A percentile compares a stretch with the other conserved stretches of the same genome.
Conservation (phyloP, 1,140 invertebrate species). For the Matsumurasca onukii region DNA sequence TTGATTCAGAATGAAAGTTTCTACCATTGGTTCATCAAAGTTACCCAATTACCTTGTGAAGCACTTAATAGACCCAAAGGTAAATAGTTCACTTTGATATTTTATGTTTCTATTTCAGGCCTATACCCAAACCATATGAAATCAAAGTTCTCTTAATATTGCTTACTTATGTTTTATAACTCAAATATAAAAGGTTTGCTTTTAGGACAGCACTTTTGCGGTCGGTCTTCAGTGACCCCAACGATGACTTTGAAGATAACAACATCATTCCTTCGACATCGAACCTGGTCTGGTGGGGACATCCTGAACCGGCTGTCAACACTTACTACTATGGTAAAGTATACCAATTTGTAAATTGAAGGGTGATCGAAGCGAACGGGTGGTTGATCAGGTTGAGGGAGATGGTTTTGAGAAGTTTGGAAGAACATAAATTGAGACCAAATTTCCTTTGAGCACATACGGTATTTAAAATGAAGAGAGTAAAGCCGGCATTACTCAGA, state of each 20-base stretch:
- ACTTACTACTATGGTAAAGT: constrained; percentile 43
- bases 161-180: not conserved
- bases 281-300: constrained; percentile 41
- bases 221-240: constrained; percentile 17
- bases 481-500: too few species aligned
- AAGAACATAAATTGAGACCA: too few species aligned
- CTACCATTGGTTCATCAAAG: constrained; percentile 47
- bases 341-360: too few species aligned
- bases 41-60: constrained; percentile 46
- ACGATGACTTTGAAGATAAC: not conserved
- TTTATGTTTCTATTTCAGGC: not conserved
- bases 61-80: constrained; percentile 43
- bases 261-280: constrained; percentile 20
- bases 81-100: constrained; percentile 32
- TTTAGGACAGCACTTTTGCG: constrained; percentile 1
- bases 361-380: too few species aligned
- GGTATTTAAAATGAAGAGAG: too few species aligned
- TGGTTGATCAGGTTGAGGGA: too few species aligned
- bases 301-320: constrained; percentile 45
- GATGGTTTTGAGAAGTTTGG: too few species aligned
- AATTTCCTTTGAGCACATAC: too few species aligned
- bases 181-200: not conserved
- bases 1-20: constrained; percentile 47
- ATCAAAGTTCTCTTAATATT: not conserved
- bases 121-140: too few species aligned